Evolutionary conservation across 1,140 invertebrate genomes (phyloP).

Genomic region (Caenorhabditis elegans): WBcel235 BX284605.5:9914001-9914500

Average conservation of each 20-base stretch:
- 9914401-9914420: not conserved
- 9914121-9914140: not conserved
- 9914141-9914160: not conserved
- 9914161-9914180: slow-evolving; percentile 3
- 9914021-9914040: not conserved
- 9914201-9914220: not conserved
- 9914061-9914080: not conserved
- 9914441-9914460: not conserved
- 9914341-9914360: not conserved
- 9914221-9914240: too few species aligned
- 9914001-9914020: not conserved
- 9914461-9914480: not conserved
- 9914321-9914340: too few species aligned
- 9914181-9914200: not conserved
- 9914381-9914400: not conserved
- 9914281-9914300: slow-evolving; percentile 8
- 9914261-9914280: not conserved
- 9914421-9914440: not conserved
- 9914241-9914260: not conserved
- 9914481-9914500: too few species aligned
- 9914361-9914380: not conserved
- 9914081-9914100: not conserved
- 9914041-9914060: too few species aligned
- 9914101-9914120: not conserved
- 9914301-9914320: not conserved